Percentiles rank a stretch among this genome's conserved stretches.
Evolutionary conservation across 1,140 invertebrate species (phyloP).

Genomic region (Andricus grossulariae): DNA sequence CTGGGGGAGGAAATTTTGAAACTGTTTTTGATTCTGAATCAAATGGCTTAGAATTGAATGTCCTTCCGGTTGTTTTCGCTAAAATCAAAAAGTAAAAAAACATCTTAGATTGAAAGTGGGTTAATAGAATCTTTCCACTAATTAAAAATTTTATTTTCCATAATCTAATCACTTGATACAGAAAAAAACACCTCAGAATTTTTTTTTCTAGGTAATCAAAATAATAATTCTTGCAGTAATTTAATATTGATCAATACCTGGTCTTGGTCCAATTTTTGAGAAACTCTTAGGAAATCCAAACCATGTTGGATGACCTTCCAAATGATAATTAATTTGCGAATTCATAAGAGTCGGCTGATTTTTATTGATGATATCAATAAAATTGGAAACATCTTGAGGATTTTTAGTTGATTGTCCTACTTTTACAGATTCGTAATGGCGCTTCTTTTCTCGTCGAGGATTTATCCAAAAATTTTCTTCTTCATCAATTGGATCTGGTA

Average conservation of each 20-base stretch:
- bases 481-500: not conserved
- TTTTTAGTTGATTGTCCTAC: not conserved
- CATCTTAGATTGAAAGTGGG: no score
- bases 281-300: not conserved
- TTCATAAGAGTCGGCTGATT: not conserved
- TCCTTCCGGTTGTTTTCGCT: not conserved
- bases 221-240: no score
- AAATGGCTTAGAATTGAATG: not conserved
- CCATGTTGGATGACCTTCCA: not conserved
- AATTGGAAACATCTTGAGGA: not conserved
- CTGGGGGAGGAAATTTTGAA: not conserved
- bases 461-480: not conserved
- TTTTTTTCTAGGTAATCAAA: no score
- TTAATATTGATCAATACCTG: not conserved
- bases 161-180: no score
- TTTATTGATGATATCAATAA: not conserved
- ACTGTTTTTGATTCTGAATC: not conserved
- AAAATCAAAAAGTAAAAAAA: no score
- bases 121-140: no score
- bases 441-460: not conserved
- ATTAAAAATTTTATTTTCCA: no score
- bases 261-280: not conserved
- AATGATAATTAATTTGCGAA: conserved; percentile 20
- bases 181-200: no score
- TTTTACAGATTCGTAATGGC: not conserved